Percentiles rank a stretch among this genome's conserved stretches.
Conservation (phyloP, 2,113 vertebrate species). For the Smithornis capensis region DNA sequence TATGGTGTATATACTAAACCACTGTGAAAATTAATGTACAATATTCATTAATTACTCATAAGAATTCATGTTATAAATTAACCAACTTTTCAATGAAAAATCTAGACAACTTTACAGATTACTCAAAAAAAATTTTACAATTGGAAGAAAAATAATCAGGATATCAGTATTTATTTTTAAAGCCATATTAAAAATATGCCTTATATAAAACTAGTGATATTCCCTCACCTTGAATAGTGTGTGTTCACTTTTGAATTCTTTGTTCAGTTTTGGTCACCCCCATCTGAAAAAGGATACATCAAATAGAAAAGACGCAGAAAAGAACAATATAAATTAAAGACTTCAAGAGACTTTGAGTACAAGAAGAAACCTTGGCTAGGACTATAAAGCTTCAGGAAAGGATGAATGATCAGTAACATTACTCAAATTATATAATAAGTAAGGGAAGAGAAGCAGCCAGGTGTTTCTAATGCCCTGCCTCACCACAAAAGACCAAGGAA, state of each 20-base stretch:
- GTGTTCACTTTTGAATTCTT: constrained; percentile 68
- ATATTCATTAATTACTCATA: not conserved
- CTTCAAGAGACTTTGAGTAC: not conserved
- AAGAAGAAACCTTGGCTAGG: constrained; percentile 35
- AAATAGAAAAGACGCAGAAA: constrained; percentile 65
- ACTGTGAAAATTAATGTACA: not conserved
- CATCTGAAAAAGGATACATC: constrained; percentile 70
- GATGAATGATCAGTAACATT: not conserved
- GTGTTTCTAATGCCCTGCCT: not conserved
- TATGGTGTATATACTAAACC: not conserved
- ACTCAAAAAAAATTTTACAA: not conserved
- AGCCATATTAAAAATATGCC: constrained; percentile 8
- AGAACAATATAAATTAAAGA: constrained; percentile 48
- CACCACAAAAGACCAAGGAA: not conserved
- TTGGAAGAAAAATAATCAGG: not conserved
- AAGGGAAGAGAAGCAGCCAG: not conserved
- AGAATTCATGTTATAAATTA: not conserved
- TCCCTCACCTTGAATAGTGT: constrained; percentile 65
- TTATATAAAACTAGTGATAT: constrained; percentile 51
- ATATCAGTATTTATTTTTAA: not conserved
- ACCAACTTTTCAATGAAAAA: not conserved
- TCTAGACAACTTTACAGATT: not conserved
- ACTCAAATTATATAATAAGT: not conserved
- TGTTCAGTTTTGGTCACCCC: constrained; percentile 64
- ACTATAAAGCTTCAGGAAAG: constrained; percentile 9